phyloP scores from a whole-genome alignment of 2,888 invertebrate genomes.

The Drosophila cognata region DNA sequence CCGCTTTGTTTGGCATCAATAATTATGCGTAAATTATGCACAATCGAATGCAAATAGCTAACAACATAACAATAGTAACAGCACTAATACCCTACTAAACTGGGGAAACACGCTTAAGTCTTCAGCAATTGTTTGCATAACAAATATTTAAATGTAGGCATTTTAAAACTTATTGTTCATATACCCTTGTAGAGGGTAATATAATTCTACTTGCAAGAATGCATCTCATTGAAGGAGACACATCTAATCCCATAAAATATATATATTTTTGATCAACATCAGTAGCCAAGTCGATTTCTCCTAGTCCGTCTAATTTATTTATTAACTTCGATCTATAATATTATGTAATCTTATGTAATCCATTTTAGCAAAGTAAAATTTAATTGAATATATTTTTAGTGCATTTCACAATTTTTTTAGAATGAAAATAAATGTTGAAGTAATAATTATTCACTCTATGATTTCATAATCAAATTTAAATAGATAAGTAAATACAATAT shows the following conservation, averaged over 20 bases:
- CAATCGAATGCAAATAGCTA: constrained; percentile 50
- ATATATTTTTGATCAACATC: neutral
- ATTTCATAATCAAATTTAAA: neutral
- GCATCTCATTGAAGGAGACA: neutral
- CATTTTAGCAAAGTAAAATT: neutral
- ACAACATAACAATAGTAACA: constrained; percentile 4
- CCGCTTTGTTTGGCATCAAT: constrained; percentile 63
- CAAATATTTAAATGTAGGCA: neutral
- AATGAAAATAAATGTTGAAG: neutral
- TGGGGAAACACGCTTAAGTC: neutral
- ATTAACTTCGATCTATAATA: neutral
- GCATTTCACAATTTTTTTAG: neutral
- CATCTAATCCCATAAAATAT: neutral
- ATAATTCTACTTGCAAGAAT: neutral
- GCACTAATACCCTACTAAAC: constrained; percentile 16
- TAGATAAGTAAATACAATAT: neutral
- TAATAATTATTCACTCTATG: neutral
- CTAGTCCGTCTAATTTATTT: neutral
- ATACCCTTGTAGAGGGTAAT: neutral
- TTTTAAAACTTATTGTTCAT: neutral
- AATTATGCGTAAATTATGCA: constrained; percentile 74
- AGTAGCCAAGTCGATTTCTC: neutral
- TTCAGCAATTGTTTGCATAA: neutral
- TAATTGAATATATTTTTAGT: neutral
- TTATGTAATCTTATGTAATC: no score